Percentiles rank a stretch among this genome's conserved stretches.
Conservation (phyloP, 2,888 invertebrate genomes). For the Synergus itoensis region DNA sequence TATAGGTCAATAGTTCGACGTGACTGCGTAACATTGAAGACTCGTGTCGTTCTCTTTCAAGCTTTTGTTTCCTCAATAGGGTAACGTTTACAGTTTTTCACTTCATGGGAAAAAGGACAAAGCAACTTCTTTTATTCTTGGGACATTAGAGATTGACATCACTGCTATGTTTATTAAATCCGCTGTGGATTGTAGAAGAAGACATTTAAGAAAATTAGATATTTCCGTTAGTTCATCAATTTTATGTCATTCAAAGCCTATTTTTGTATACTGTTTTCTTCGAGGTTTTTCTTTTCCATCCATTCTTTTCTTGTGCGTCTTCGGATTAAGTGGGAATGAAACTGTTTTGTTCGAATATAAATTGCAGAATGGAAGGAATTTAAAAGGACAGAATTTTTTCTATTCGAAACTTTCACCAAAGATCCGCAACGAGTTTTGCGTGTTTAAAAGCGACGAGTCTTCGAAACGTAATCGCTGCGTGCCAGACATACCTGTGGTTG, state of each 20-base stretch:
- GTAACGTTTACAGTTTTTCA: conserved; percentile 5
- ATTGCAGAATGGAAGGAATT: too few relatives aligned
- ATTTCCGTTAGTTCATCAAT: background rate
- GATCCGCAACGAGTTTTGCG: conserved; percentile 33
- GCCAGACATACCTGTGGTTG: conserved; percentile 32
- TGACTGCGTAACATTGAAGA: conserved; percentile 38
- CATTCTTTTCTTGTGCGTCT: too few relatives aligned
- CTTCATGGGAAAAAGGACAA: conserved; percentile 7
- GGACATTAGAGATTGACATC: background rate
- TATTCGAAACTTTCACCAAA: background rate
- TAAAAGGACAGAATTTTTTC: too few relatives aligned
- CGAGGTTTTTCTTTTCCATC: too few relatives aligned
- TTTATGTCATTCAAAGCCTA: background rate
- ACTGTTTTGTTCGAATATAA: too few relatives aligned
- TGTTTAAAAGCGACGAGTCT: conserved; percentile 33
- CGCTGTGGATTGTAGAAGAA: background rate
- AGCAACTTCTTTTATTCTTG: background rate
- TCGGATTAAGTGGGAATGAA: too few relatives aligned
- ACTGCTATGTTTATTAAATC: background rate
- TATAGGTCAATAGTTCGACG: conserved; percentile 34
- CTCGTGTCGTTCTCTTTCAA: conserved; percentile 43
- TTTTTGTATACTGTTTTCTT: too few relatives aligned
- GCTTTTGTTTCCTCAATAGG: conserved; percentile 16
- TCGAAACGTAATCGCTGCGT: conserved; percentile 32
- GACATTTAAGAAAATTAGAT: too few relatives aligned